These are phyloP conservation scores for Genyomyrus donnyi DNA, from an alignment of 2,113 vertebrate species.

Conservation along the genomic window DNA sequence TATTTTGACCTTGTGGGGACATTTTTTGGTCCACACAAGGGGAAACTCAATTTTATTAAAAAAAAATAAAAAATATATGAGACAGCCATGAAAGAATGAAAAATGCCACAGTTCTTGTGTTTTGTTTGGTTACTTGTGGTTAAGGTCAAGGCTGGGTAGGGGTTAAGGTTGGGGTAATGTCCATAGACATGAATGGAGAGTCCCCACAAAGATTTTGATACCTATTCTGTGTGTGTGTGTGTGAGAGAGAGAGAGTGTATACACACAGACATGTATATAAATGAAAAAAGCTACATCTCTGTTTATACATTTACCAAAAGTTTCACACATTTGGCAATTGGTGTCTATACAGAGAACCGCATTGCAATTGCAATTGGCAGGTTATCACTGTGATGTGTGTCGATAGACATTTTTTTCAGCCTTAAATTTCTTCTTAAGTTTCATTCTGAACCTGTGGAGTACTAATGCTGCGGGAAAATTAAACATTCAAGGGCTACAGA, in stretches of 20 bases:
- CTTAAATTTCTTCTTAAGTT: too few species aligned
- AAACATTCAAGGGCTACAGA: neutral
- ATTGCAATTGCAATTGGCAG: neutral
- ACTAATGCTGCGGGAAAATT: neutral
- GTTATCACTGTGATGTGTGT: neutral
- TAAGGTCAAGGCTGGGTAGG: neutral
- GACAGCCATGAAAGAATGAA: neutral
- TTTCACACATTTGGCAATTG: neutral
- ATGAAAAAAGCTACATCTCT: neutral
- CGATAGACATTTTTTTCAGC: neutral
- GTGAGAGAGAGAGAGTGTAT: neutral
- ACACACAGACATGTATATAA: neutral
- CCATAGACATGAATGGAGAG: neutral
- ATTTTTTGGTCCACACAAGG: neutral
- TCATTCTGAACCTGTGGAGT: neutral
- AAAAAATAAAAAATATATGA: neutral
- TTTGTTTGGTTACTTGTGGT: neutral
- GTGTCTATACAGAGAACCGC: neutral
- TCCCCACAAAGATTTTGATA: neutral
- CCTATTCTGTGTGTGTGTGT: neutral
- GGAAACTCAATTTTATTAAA: constrained; percentile 6
- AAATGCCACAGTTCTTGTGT: neutral
- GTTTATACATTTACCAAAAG: neutral
- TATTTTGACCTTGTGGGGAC: neutral
- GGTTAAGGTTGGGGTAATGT: neutral